Evolutionary conservation across 2,797 vertebrate species (phyloP).

Genomic region (Enteromius radiatus): DNA sequence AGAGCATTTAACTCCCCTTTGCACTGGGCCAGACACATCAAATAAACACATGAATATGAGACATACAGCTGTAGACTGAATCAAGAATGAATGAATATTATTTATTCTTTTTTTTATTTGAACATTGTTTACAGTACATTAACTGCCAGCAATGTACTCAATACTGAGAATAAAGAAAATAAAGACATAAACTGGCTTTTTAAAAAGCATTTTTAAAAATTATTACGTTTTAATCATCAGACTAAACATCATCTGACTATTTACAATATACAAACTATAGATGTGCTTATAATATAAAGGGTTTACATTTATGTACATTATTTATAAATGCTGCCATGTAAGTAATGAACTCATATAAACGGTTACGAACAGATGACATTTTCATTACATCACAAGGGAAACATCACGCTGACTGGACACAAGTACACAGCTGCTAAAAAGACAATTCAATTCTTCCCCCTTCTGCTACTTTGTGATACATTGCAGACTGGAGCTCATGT

Average conservation of each 20-base stretch:
- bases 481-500: slow-evolving; percentile 12
- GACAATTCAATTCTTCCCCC: slow-evolving; percentile 57
- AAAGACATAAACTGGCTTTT: slow-evolving; percentile 74
- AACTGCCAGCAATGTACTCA: slow-evolving; percentile 81
- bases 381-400: slow-evolving; percentile 69
- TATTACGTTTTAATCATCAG: slow-evolving; percentile 76
- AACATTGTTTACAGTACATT: slow-evolving; percentile 81
- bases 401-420: slow-evolving; percentile 55
- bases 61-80: not conserved
- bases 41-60: not conserved
- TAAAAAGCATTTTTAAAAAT: slow-evolving; percentile 83
- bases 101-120: slow-evolving; percentile 78
- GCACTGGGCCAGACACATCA: not conserved
- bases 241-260: slow-evolving; percentile 79
- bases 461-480: slow-evolving; percentile 44
- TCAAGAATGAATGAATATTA: slow-evolving; percentile 24
- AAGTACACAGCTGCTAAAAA: slow-evolving; percentile 64
- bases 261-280: slow-evolving; percentile 87
- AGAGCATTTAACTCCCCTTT: not conserved
- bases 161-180: slow-evolving; percentile 81
- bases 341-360: slow-evolving; percentile 73
- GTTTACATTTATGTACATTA: slow-evolving; percentile 83
- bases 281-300: slow-evolving; percentile 83
- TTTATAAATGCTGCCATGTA: slow-evolving; percentile 80
- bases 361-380: slow-evolving; percentile 69